A percentile compares a stretch with the other conserved stretches of the same genome.
Conservation (phyloP, 2,797 vertebrate species). For the Tenualosa ilisha region DNA sequence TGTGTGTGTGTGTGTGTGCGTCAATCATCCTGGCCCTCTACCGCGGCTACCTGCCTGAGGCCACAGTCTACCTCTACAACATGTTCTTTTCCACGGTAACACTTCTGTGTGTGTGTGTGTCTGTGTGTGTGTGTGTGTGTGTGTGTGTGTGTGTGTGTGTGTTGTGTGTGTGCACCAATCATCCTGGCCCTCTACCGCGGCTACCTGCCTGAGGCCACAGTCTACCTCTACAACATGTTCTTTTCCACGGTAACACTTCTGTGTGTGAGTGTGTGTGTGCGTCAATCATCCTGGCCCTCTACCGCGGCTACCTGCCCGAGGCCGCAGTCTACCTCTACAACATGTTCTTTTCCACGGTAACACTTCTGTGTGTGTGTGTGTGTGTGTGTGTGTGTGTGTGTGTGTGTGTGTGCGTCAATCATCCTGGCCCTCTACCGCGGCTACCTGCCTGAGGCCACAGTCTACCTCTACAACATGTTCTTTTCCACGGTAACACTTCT, state of each 20-base stretch:
- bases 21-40: too few species aligned
- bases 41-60: slow-evolving; percentile 88
- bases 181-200: too few species aligned
- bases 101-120: slow-evolving; percentile 6
- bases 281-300: slow-evolving; percentile 79
- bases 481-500: slow-evolving; percentile 86
- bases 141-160: slow-evolving; percentile 17
- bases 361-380: slow-evolving; percentile 19
- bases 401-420: slow-evolving; percentile 69
- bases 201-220: slow-evolving; percentile 88
- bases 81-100: slow-evolving; percentile 97
- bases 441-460: slow-evolving; percentile 86
- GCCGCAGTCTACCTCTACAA: slow-evolving; percentile 91
- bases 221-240: slow-evolving; percentile 95
- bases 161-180: slow-evolving; percentile 20
- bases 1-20: slow-evolving; percentile 28
- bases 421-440: slow-evolving; percentile 76
- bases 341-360: slow-evolving; percentile 97
- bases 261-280: slow-evolving; percentile 48
- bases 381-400: too few species aligned
- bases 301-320: slow-evolving; percentile 82
- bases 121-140: slow-evolving; percentile 15
- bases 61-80: slow-evolving; percentile 91
- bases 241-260: slow-evolving; percentile 86
- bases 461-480: slow-evolving; percentile 95